phyloP scores from a whole-genome alignment of 1,140 invertebrate species.

The Bombus consobrinus region DNA sequence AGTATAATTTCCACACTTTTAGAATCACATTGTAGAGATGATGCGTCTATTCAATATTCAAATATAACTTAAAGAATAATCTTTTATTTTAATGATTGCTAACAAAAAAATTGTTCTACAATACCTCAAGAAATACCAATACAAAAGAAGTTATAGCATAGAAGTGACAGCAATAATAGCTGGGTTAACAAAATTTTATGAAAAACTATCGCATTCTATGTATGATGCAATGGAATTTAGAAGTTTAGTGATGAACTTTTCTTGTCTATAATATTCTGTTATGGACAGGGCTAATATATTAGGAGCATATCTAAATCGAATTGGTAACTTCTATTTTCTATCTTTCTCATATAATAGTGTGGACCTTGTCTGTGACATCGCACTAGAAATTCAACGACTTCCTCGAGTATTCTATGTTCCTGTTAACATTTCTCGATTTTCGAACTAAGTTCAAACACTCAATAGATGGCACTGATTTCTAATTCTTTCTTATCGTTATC shows the following conservation, averaged over 20 bases:
- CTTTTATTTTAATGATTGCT: neutral
- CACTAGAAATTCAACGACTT: neutral
- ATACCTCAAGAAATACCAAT: no score
- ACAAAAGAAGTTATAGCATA: no score
- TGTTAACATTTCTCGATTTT: neutral
- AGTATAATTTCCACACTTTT: neutral
- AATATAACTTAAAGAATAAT: neutral
- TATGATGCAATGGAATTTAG: no score
- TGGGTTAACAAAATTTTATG: no score
- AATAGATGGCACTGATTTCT: neutral
- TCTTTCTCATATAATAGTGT: no score
- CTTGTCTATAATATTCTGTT: no score
- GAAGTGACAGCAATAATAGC: no score
- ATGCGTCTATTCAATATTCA: neutral
- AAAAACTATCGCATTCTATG: no score
- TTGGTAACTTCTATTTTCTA: no score
- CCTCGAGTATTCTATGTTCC: neutral
- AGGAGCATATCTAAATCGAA: no score
- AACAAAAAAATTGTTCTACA: neutral
- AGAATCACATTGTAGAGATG: neutral
- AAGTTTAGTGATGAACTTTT: no score
- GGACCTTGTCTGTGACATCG: neutral
- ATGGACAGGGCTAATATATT: no score
- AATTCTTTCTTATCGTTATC: neutral
- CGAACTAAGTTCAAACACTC: neutral